Evolutionary conservation across 1,140 invertebrate species (phyloP), one percentile per base, ranked within the genome.

Genomic region (Patella vulgata): DNA sequence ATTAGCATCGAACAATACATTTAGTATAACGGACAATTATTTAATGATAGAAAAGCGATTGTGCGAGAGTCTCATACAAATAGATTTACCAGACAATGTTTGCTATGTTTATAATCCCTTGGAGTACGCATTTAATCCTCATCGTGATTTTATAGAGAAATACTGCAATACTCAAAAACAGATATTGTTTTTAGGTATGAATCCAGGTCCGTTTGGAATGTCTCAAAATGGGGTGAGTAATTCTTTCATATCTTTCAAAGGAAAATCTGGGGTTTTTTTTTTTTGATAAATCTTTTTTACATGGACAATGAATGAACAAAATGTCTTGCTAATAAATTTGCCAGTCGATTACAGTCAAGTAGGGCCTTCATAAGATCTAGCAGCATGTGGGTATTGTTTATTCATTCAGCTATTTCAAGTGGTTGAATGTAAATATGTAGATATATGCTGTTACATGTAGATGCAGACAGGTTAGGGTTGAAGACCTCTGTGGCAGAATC

Each of bases 201-300:
- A 96, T 85, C 94, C 94, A 30, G 95, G 95, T 12, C 94, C 94
- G 0, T 95, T 91, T 89, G 94, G 95, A 46, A 97, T 96, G 94
- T 90, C 90, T 17, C 95, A 97, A 84, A 96, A 92, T 68, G 95
- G 94, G 27, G 92, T 92, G 87, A 87, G 87, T 82, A 31, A 39
- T 21, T 28, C 25, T 6, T 23, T 54, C n/a, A n/a, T n/a, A n/a
- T 9, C 21, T 21, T 9, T 21, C 8, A 9, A 11, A 40, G 11
- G 0, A 57, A 4, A 57, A 5, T n/a, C 9, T 21, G 11, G 12
- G 14, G 46, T 14, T 12, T 48, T 12, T 48, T 48, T 48, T 48
- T 25, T 48, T 17, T 17, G 12, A 23, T 48, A 12, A 48, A 48
- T 48, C 11, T n/a, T 48, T 48, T 48, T 48, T 52, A 6, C 5